phyloP scores from a whole-genome alignment of 2,797 vertebrate genomes.

The Pipistrellus pipistrellus region DNA sequence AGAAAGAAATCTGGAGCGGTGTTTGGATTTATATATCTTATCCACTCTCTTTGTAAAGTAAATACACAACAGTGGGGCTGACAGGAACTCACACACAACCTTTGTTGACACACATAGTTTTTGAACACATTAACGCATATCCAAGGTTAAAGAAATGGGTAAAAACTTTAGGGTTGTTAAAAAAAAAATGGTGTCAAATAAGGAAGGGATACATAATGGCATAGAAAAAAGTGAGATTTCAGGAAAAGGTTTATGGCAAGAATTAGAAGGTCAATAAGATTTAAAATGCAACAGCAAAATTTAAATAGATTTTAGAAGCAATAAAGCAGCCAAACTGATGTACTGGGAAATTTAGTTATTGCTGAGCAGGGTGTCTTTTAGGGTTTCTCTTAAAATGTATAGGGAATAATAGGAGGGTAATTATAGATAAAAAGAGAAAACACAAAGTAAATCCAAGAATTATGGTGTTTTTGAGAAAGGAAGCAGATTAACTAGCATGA shows the following conservation, averaged over 20 bases:
- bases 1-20: too few relatives aligned
- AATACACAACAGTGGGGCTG: neutral
- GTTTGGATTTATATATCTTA: too few relatives aligned
- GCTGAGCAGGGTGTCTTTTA: neutral
- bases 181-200: neutral
- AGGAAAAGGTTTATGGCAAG: neutral
- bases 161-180: neutral
- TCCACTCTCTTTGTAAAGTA: neutral
- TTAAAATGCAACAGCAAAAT: neutral
- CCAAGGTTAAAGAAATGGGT: neutral
- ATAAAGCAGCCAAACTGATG: neutral
- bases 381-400: neutral
- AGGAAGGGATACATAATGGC: neutral
- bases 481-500: neutral
- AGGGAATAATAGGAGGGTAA: neutral
- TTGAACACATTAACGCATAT: neutral
- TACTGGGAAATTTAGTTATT: neutral
- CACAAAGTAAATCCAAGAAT: neutral
- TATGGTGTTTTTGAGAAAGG: neutral
- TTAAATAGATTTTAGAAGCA: conserved; percentile 19
- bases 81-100: fast-evolving
- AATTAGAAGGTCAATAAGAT: neutral
- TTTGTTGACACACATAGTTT: neutral
- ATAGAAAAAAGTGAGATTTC: neutral
- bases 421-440: neutral